A percentile compares a stretch with the other conserved stretches of the same genome.
Conservation (phyloP, 2,888 invertebrate species). For the Ochropleura leucogaster region DNA sequence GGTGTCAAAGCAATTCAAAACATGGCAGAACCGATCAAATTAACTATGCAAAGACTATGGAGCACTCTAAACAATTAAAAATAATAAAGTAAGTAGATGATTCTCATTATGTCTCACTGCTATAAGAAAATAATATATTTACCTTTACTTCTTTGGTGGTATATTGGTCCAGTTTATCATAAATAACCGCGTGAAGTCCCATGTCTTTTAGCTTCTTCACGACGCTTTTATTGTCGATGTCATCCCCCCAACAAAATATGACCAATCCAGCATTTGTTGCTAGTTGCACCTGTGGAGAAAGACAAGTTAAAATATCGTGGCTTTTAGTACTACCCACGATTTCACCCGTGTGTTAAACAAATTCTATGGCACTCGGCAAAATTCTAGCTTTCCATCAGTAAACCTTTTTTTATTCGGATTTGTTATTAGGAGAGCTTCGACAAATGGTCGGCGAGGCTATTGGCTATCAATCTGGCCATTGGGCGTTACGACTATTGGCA, state of each 20-base stretch:
- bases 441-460: no score
- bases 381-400: not conserved
- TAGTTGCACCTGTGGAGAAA: constrained; percentile 91
- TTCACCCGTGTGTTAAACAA: not conserved
- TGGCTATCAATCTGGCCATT: no score
- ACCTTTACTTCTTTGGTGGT: constrained; percentile 93
- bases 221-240: constrained; percentile 96
- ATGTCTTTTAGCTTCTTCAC: constrained; percentile 96
- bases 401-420: not conserved
- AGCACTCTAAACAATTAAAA: not conserved
- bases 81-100: not conserved
- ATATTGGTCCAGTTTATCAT: constrained; percentile 97
- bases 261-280: constrained; percentile 95
- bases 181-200: constrained; percentile 98
- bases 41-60: not conserved
- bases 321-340: not conserved
- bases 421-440: no score
- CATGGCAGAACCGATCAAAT: not conserved
- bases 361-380: not conserved
- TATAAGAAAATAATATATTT: constrained; percentile 42
- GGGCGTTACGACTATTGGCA: no score
- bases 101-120: constrained; percentile 29
- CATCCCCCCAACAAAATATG: constrained; percentile 99
- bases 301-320: constrained; percentile 3
- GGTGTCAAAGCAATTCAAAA: not conserved